Base-by-base conservation (phyloP, 2,888 invertebrate species). In the Cheilosia vernalis region DNA sequence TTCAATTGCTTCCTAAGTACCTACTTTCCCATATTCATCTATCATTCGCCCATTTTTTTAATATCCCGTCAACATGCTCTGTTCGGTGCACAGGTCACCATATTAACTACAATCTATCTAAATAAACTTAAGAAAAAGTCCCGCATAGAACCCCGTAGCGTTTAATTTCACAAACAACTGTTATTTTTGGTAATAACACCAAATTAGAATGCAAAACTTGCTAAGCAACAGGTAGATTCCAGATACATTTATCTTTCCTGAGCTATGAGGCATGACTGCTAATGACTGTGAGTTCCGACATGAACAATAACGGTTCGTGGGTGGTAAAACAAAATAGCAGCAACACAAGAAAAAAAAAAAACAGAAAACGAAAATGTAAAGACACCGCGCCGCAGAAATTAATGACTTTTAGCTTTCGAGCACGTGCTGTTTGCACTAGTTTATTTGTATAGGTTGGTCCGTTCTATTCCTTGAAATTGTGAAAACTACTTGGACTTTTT, bases 221-320 rank as follows among this genome's bases (percentile, higher is more conserved):
- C 61, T 37, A 24, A 69, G 37, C 73, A 74, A 79, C 84, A 79
- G 79, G 84, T 84, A 79, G 79, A 84, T 84, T 64, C 64, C 55
- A 60, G 79, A 84, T 73, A 74, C 69, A 79, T 79, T 84, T 79
- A 84, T 84, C 83, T 73, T 74, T 24, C 40, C 17, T 56, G 44
- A 69, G 24, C 79, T 72, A 78, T 73, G 63, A 79, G 79, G 17
- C 53, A 64, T 33, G 63, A 74, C 79, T 74, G 79, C 79, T 84
- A 84, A 84, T 84, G 84, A 79, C 84, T 74, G 30, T 49, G 44
- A 74, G 60, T 63, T 55, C 61, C 70, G 79, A 64, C 73, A 84
- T 79, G 69, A 69, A 74, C 84, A 66, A 79, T 84, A 79, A 79
- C 79, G 74, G 84, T 69, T 74, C 69, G 84, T 84, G 84, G 84